These are phyloP conservation scores for Chaenodraco wilsoni DNA, from an alignment of 2,797 vertebrate genomes.

Conservation along the genomic window DNA sequence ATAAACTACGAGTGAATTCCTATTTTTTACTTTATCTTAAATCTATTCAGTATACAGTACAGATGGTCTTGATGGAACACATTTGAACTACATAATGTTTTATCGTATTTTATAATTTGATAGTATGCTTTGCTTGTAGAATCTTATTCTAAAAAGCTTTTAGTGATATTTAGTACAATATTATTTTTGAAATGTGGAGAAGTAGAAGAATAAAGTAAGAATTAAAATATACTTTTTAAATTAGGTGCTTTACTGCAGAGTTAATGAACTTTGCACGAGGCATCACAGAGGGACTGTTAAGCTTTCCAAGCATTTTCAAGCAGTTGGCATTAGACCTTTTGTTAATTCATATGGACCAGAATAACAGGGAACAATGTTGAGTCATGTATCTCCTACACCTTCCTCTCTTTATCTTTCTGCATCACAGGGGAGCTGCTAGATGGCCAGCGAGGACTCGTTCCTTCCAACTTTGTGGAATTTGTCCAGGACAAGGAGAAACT, in stretches of 20 bases:
- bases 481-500: slow-evolving; percentile 93
- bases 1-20: slow-evolving; percentile 27
- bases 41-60: too few species aligned
- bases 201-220: too few species aligned
- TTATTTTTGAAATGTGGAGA: too few species aligned
- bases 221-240: too few species aligned
- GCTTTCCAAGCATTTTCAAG: slow-evolving; percentile 7
- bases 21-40: slow-evolving; percentile 47
- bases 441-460: slow-evolving; percentile 95
- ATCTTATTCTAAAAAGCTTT: too few species aligned
- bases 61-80: too few species aligned
- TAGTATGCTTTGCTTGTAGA: too few species aligned
- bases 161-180: too few species aligned
- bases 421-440: slow-evolving; percentile 93
- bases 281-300: neutral
- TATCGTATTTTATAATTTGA: too few species aligned
- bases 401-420: slow-evolving; percentile 16
- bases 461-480: slow-evolving; percentile 98
- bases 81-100: too few species aligned
- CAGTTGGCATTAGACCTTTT: neutral
- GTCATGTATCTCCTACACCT: neutral
- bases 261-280: too few species aligned
- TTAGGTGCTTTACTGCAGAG: too few species aligned
- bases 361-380: neutral
- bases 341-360: neutral